Conservation (phyloP, 2,888 invertebrate genomes). For the Drosophila anomelani region DNA sequence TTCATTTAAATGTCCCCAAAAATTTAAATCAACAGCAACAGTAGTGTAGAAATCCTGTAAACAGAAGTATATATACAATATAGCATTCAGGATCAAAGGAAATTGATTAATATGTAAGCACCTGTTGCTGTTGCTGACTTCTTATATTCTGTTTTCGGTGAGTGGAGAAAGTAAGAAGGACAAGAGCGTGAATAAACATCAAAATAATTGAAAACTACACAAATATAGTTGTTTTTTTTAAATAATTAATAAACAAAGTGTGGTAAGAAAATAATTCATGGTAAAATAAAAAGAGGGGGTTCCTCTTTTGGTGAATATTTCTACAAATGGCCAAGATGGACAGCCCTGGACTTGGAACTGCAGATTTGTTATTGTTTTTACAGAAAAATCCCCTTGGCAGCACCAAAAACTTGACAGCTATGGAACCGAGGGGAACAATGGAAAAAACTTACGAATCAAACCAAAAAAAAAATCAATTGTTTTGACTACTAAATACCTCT, state of each 20-base stretch:
- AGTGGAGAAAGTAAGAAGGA: conserved; percentile 58
- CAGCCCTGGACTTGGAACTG: neutral
- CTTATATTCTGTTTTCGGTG: conserved; percentile 39
- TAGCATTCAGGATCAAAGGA: neutral
- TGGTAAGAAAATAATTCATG: too few species aligned
- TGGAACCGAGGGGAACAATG: neutral
- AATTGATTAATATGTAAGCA: neutral
- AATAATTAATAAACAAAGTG: neutral
- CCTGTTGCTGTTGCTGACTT: conserved; percentile 23
- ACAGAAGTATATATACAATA: neutral
- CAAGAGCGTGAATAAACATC: conserved; percentile 63
- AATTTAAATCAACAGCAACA: conserved; percentile 11
- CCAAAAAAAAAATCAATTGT: neutral
- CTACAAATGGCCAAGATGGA: neutral
- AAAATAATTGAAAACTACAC: conserved; percentile 52
- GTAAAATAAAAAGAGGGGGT: too few species aligned
- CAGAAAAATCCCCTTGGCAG: neutral
- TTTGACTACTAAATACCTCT: neutral
- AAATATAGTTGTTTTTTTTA: neutral
- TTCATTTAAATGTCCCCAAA: neutral
- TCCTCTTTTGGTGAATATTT: too few species aligned
- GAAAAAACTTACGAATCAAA: neutral
- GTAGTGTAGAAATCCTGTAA: neutral
- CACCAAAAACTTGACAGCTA: neutral
- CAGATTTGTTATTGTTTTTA: neutral